Conservation (phyloP, 2,797 vertebrate species). For the Onychomys arenicola region DNA sequence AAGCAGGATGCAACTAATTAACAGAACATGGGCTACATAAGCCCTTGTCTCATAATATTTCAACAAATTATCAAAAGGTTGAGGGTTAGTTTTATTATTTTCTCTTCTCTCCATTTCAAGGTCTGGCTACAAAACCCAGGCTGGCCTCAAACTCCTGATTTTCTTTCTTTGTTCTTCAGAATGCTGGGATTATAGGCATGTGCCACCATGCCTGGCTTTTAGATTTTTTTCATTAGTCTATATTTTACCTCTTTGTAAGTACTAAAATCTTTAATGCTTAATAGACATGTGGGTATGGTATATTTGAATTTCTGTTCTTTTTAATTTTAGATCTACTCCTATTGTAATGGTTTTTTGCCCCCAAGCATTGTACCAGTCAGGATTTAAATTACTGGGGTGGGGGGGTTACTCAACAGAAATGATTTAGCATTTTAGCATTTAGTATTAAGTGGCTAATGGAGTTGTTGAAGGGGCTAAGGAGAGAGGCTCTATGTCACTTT, state of each 20-base stretch:
- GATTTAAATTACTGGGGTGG: slow-evolving; percentile 50
- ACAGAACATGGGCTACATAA: neutral
- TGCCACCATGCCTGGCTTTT: neutral
- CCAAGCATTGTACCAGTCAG: neutral
- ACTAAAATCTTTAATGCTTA: neutral
- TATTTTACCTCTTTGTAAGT: slow-evolving; percentile 30
- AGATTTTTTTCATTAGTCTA: neutral
- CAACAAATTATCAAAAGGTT: neutral
- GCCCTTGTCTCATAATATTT: neutral
- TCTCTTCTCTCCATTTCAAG: too few species aligned
- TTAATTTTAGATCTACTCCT: slow-evolving; percentile 21
- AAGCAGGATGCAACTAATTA: neutral
- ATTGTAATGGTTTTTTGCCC: neutral
- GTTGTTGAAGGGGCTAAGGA: neutral
- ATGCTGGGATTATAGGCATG: neutral
- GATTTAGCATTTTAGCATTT: neutral
- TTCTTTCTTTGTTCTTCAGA: neutral
- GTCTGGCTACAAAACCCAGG: neutral
- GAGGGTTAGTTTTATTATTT: neutral
- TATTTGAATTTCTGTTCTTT: slow-evolving; percentile 29
- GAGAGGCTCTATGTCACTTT: neutral
- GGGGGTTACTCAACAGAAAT: neutral
- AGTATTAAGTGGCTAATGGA: slow-evolving; percentile 26
- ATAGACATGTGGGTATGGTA: neutral
- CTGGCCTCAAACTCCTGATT: neutral